phyloP scores from a whole-genome alignment of 2,113 vertebrate species.

The Carlito syrichta region DNA sequence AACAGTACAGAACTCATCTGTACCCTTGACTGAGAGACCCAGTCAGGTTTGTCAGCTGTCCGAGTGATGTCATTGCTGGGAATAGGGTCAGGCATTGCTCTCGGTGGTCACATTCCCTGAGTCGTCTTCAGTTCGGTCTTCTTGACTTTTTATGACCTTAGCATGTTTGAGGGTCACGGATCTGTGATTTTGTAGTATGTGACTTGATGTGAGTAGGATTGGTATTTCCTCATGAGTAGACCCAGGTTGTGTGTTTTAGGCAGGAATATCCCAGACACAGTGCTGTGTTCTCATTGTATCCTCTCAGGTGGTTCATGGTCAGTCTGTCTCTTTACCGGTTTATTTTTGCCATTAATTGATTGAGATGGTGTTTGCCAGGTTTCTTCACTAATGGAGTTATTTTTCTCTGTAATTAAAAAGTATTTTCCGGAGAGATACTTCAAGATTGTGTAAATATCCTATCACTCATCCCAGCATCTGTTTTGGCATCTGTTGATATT shows the following conservation, averaged over 20 bases:
- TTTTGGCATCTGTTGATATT: conserved; percentile 5
- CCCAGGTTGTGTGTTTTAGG: background rate
- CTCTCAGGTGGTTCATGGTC: background rate
- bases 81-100: background rate
- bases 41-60: background rate
- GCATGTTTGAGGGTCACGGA: background rate
- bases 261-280: background rate
- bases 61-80: background rate
- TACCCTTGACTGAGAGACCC: background rate
- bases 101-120: background rate
- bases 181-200: background rate
- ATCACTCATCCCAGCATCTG: background rate
- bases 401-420: background rate
- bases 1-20: background rate
- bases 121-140: background rate
- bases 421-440: background rate
- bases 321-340: background rate
- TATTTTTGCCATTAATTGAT: background rate
- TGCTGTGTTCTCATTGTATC: background rate
- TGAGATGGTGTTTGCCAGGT: background rate
- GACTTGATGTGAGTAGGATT: background rate
- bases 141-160: background rate
- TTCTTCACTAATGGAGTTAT: background rate
- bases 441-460: background rate
- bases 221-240: background rate